Evolutionary conservation across 2,888 invertebrate genomes (phyloP), one percentile per base, ranked within the genome.

Genomic region (Syritta pipiens): DNA sequence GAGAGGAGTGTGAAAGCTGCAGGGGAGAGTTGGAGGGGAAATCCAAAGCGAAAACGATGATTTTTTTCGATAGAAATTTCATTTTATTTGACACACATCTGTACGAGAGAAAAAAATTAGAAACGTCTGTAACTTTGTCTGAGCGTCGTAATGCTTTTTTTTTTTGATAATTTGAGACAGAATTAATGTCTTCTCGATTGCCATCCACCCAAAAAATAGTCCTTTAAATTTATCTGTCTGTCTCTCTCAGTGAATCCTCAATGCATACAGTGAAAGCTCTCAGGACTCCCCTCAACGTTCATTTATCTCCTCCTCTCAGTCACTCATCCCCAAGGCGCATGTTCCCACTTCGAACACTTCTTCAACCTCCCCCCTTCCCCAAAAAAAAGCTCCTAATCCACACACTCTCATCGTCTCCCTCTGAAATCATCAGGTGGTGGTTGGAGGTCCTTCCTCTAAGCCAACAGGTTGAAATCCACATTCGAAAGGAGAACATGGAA

Each of bases 401-500:
- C 6, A 3, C 17, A 14, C 9, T 2, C 35, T 2, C 3, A 5
- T 1, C 7, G 37, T 7, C 37, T 46, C 30, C n/a, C 37, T 20
- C 17, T 20, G 20, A 62, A 65, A 57, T 74, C 79, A 79, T 79
- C 79, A 79, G 79, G 79, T 79, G 79, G 79, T 62, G 49, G 32
- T 19, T 57, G 57, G 44, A 40, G 59, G 40, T 24, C 12, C 55
- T 72, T 57, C 44, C 55, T 62, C 44, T 51, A 35, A 74, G 49
- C 75, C 75, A 76, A 79, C 79, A 79, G 79, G 79, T 79, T 79
- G 72, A 44, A 48, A 40, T 67, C 12, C 35, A 20, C 53, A 48
- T 42, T 17, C 32, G 17, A 35, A 24, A 9, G 17, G 0, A 20
- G 12, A 35, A 10, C 10, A 4, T 22, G 20, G 20, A 20, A 51